These are phyloP conservation scores for Platynereis dumerilii DNA, from an alignment of 2,888 invertebrate species.

Conservation along the genomic window DNA sequence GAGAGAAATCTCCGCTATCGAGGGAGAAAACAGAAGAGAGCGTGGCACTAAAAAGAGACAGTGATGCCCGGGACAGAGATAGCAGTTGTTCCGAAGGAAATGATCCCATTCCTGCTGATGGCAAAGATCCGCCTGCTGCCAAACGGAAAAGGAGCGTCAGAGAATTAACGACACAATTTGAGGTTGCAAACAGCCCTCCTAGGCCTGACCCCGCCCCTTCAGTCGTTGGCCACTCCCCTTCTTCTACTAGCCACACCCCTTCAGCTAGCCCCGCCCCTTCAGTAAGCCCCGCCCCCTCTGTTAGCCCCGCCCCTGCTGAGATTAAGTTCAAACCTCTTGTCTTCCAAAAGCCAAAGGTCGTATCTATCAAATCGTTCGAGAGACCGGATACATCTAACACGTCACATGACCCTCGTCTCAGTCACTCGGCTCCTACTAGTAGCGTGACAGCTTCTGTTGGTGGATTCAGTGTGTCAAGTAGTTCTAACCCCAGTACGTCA, in stretches of 20 bases:
- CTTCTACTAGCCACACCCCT: no score
- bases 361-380: constrained; percentile 14
- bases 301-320: constrained; percentile 6
- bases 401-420: background rate
- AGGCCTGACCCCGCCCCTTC: background rate
- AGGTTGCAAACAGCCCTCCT: constrained; percentile 23
- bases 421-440: no score
- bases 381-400: background rate
- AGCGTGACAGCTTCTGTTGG: no score
- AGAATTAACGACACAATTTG: constrained; percentile 30
- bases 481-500: no score
- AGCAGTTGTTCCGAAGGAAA: background rate
- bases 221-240: no score
- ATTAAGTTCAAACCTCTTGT: constrained; percentile 14
- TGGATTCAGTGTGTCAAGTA: no score
- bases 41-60: background rate
- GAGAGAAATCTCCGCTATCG: no score
- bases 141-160: constrained; percentile 33
- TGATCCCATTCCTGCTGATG: background rate
- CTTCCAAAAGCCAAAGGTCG: constrained; percentile 24
- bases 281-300: no score
- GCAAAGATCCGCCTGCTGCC: constrained; percentile 11
- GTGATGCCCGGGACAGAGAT: background rate
- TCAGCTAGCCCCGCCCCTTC: background rate
- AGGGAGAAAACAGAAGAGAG: background rate